Base-by-base conservation (phyloP, 2,888 invertebrate genomes). In the Epistrophella euchroma region DNA sequence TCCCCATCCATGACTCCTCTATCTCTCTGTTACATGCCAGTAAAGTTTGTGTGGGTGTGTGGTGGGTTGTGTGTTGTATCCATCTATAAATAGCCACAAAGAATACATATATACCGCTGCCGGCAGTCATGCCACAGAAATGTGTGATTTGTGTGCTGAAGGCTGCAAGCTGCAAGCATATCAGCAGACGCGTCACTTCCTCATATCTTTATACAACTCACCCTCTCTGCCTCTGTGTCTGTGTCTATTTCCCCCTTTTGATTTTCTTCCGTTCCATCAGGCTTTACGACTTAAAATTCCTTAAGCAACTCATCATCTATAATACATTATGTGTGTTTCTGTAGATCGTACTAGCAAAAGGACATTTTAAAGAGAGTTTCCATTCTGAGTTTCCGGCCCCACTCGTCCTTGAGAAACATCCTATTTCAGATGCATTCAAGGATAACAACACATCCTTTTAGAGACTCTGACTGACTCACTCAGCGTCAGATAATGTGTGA, bases 121-220 rank as follows among this genome's bases (percentile, higher is more conserved):
- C 15, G 40, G 58, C 76, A 68, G 43, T 72, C 64, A 71, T 71
- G 19, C 81, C 80, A 85, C 68, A 62, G 68, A 85, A 73, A 72
- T 85, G 66, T 77, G 81, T 85, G 85, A 85, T 81, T 85, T 85
- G 85, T 85, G 81, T 85, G 81, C 85, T 77, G 15, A 60, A 77
- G 76, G 76, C 81, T 76, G 56, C 68, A 76, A 81, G 72, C 80
- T 76, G 68, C 68, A 76, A 81, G 72, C 68, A 81, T 56, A 85
- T 77, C 81, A 76, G 56, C 76, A 76, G 73, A 72, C 68, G 72
- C 70, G 62, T 83, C 60, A 60, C 15, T 60, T 58, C 71, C 62
- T 78, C 37, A 22, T n/a, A n/a, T 37, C 19, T 35, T 19, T 32
- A 25, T 28, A 28, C 10, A 10, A 10, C 62, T 25, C 62, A 4